Evolutionary conservation across 2,888 invertebrate genomes (phyloP).

Genomic region (Toxonevra muliebris): DNA sequence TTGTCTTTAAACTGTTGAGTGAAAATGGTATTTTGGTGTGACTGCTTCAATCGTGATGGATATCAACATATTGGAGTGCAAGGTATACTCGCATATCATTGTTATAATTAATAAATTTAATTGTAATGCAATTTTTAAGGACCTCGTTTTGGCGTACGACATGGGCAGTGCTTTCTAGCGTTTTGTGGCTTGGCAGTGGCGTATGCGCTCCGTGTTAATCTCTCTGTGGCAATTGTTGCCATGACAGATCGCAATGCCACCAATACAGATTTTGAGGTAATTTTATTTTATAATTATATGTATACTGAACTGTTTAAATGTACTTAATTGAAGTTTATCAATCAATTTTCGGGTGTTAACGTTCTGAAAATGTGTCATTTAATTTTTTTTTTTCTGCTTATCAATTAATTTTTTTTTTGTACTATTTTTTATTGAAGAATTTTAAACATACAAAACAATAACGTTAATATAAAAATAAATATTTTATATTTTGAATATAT

Average conservation of each 20-base stretch:
- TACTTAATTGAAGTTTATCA: too few relatives aligned
- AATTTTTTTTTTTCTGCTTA: too few relatives aligned
- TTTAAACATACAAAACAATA: too few relatives aligned
- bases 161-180: slow-evolving; percentile 71
- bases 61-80: slow-evolving; percentile 57
- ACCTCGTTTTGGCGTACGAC: slow-evolving; percentile 70
- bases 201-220: slow-evolving; percentile 73
- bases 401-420: too few relatives aligned
- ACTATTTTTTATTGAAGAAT: too few relatives aligned
- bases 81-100: slow-evolving; percentile 31
- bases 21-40: slow-evolving; percentile 46
- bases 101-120: not conserved
- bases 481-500: too few relatives aligned
- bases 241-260: slow-evolving; percentile 72
- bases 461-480: too few relatives aligned
- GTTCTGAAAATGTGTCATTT: too few relatives aligned
- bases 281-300: too few relatives aligned
- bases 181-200: slow-evolving; percentile 72
- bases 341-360: too few relatives aligned
- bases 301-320: too few relatives aligned
- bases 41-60: slow-evolving; percentile 64
- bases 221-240: slow-evolving; percentile 78
- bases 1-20: not conserved
- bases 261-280: slow-evolving; percentile 67
- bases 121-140: slow-evolving; percentile 51